phyloP scores from a whole-genome alignment of 2,888 invertebrate genomes.

The Ceriagrion tenellum region DNA sequence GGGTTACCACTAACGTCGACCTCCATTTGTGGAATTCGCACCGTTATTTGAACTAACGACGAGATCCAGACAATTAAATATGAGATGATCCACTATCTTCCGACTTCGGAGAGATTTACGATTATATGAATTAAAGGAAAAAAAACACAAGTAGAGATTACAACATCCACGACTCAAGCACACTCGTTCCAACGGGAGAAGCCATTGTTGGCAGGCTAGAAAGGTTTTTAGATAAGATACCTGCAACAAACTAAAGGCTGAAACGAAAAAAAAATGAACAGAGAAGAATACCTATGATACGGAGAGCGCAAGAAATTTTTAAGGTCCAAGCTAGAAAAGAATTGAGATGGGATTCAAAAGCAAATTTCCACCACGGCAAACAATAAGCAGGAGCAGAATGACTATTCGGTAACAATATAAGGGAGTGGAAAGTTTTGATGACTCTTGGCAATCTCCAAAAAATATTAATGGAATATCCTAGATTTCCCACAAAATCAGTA shows the following conservation, averaged over 20 bases:
- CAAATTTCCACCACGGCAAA: background rate
- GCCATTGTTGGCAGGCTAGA: background rate
- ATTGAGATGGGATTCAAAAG: background rate
- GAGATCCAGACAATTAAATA: slow-evolving; percentile 9
- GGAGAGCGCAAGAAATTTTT: background rate
- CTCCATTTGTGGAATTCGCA: slow-evolving; percentile 1
- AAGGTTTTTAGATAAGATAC: background rate
- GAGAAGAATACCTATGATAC: background rate
- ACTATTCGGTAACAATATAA: too few species aligned
- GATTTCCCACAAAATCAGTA: too few species aligned
- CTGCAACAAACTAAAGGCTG: background rate
- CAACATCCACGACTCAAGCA: background rate
- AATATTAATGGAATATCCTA: background rate
- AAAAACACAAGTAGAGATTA: background rate
- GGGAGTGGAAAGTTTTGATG: too few species aligned
- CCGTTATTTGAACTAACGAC: background rate
- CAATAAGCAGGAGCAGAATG: background rate
- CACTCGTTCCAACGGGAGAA: background rate
- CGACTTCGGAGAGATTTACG: background rate
- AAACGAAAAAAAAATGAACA: background rate
- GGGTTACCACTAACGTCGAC: background rate
- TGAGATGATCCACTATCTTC: background rate
- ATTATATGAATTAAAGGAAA: background rate
- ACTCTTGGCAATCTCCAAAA: background rate
- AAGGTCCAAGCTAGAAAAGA: background rate